Evolutionary conservation across 1,140 invertebrate genomes (phyloP).

Genomic region (Calliphora vicina): DNA sequence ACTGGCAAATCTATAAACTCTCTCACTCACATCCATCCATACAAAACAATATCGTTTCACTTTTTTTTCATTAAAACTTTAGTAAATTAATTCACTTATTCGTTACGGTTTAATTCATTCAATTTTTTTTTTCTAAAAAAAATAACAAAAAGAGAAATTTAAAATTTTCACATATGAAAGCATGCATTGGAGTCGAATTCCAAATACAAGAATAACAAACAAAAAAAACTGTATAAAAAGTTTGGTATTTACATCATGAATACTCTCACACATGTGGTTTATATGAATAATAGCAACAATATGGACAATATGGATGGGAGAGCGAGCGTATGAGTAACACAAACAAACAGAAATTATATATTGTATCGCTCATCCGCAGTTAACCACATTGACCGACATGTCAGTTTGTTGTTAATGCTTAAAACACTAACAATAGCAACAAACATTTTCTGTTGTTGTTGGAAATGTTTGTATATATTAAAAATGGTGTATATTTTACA

Average conservation of each 20-base stretch:
- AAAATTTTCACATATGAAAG: not conserved
- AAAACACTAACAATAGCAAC: not conserved
- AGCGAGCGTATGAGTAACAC: not conserved
- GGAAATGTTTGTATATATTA: not conserved
- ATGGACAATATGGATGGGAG: not conserved
- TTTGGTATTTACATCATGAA: not conserved
- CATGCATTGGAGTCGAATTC: not conserved
- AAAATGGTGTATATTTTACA: not conserved
- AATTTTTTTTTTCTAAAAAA: not conserved
- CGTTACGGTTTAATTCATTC: not conserved
- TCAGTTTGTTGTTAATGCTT: slow-evolving; percentile 22
- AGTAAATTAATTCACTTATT: not conserved
- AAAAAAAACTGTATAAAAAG: not conserved
- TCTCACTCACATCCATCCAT: no score
- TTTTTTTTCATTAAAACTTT: not conserved
- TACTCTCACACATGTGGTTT: not conserved
- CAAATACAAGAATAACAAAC: not conserved
- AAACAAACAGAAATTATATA: not conserved
- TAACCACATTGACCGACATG: slow-evolving; percentile 24
- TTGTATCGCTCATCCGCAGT: slow-evolving; percentile 13
- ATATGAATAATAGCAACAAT: not conserved
- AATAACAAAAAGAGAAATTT: not conserved
- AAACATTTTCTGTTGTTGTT: not conserved
- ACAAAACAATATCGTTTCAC: not conserved
- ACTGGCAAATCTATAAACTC: no score